Percentiles rank a stretch among this genome's conserved stretches.
Conservation (phyloP, 2,888 invertebrate genomes). For the Agonum fuliginosum region DNA sequence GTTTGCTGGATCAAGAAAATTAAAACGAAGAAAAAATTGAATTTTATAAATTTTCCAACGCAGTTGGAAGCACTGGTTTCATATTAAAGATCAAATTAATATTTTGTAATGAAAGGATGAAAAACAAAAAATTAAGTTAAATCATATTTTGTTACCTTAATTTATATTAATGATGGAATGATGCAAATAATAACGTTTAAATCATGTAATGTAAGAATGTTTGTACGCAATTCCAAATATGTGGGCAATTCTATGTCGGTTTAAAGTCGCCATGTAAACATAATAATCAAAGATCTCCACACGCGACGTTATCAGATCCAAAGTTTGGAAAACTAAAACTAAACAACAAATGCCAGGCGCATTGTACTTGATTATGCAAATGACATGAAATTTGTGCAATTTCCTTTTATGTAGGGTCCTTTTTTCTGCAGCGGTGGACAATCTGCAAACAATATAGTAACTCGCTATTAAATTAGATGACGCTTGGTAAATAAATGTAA, state of each 20-base stretch:
- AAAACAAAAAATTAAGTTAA: too few species aligned
- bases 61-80: too few species aligned
- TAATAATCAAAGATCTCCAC: conserved; percentile 26
- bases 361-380: conserved; percentile 42
- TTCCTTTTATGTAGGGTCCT: neutral
- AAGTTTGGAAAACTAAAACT: conserved; percentile 18
- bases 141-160: too few species aligned
- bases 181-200: too few species aligned
- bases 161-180: too few species aligned
- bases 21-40: too few species aligned
- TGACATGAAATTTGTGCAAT: conserved; percentile 31
- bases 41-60: too few species aligned
- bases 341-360: conserved; percentile 15
- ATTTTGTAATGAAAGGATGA: too few species aligned
- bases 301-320: conserved; percentile 29
- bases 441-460: conserved; percentile 47
- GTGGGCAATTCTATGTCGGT: neutral
- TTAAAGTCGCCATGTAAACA: neutral
- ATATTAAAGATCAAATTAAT: too few species aligned
- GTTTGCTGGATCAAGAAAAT: too few species aligned
- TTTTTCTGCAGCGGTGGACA: conserved; percentile 28
- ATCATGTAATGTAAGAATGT: neutral
- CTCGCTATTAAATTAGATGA: conserved; percentile 53
- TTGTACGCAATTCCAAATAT: neutral
- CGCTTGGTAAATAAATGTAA: conserved; percentile 47